Evolutionary conservation across 2,797 vertebrate genomes (phyloP).

Genomic region (Oryzias dopingdopingensis): DNA sequence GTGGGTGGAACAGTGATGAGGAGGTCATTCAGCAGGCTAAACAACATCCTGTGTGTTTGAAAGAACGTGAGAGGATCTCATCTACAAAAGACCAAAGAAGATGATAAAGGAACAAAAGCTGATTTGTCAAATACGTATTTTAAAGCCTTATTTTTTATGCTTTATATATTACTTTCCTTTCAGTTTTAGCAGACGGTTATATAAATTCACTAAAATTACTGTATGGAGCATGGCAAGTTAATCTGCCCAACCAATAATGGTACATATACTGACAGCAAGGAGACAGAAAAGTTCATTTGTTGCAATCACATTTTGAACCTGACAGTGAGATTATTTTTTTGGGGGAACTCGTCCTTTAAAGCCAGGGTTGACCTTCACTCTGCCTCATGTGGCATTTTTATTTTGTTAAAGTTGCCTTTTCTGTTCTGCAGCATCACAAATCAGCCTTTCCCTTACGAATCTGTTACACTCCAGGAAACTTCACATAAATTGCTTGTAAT

Average conservation of each 20-base stretch:
- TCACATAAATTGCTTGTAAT: too few relatives aligned
- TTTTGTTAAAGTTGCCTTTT: conserved; percentile 6
- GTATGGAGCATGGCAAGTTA: too few relatives aligned
- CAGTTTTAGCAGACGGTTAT: background rate
- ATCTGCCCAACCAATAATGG: too few relatives aligned
- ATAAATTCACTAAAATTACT: too few relatives aligned
- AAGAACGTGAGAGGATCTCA: conserved; percentile 39
- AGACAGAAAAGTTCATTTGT: too few relatives aligned
- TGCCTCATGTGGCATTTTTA: conserved; percentile 11
- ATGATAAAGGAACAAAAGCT: conserved; percentile 3
- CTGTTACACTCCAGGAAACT: too few relatives aligned
- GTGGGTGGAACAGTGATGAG: conserved; percentile 60
- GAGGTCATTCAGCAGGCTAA: conserved; percentile 59
- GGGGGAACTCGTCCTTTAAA: conserved; percentile 1
- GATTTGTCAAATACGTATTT: background rate
- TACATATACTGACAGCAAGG: too few relatives aligned
- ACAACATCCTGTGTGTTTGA: conserved; percentile 45
- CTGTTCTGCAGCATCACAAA: too few relatives aligned
- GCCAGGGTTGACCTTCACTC: background rate
- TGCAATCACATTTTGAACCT: background rate
- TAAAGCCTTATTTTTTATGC: background rate
- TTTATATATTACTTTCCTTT: background rate
- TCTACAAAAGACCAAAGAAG: conserved; percentile 13
- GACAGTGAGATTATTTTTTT: background rate
- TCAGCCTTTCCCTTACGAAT: too few relatives aligned